Evolutionary conservation across 2,888 invertebrate species (phyloP).

Genomic region (Dinocampus coccinellae): DNA sequence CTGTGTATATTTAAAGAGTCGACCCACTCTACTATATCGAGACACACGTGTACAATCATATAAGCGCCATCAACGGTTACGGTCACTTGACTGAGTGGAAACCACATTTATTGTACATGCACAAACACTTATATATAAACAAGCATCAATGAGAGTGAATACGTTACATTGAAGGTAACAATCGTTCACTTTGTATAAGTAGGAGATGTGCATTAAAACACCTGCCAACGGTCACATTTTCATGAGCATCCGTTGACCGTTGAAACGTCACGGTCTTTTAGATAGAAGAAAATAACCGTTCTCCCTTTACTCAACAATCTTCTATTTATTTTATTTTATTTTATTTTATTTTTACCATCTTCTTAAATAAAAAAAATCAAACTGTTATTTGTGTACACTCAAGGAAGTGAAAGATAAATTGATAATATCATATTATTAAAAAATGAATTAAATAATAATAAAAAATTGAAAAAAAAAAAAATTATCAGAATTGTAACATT

Average conservation of each 20-base stretch:
- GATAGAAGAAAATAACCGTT: conserved; percentile 43
- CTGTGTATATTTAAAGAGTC: conserved; percentile 41
- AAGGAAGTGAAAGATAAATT: too few relatives aligned
- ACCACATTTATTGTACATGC: conserved; percentile 8
- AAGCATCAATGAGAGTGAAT: not conserved
- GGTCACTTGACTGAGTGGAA: conserved; percentile 39
- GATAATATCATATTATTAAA: too few relatives aligned
- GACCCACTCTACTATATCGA: conserved; percentile 7
- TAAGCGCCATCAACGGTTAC: conserved; percentile 38
- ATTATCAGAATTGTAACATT: too few relatives aligned
- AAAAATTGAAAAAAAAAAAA: too few relatives aligned
- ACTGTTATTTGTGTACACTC: too few relatives aligned
- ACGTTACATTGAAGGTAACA: not conserved
- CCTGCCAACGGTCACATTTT: conserved; percentile 52
- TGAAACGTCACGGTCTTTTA: conserved; percentile 47
- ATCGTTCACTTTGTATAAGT: conserved; percentile 18
- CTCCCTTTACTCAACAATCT: conserved; percentile 22
- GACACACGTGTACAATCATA: too few relatives aligned
- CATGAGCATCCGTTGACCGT: conserved; percentile 52
- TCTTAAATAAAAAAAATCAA: not conserved
- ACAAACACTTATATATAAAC: not conserved
- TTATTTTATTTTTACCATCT: too few relatives aligned
- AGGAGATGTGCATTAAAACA: conserved; percentile 41
- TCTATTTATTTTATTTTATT: too few relatives aligned
- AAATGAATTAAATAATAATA: too few relatives aligned